Base-by-base conservation (phyloP, 2,888 invertebrate species). In the Dynastes hyllus region DNA sequence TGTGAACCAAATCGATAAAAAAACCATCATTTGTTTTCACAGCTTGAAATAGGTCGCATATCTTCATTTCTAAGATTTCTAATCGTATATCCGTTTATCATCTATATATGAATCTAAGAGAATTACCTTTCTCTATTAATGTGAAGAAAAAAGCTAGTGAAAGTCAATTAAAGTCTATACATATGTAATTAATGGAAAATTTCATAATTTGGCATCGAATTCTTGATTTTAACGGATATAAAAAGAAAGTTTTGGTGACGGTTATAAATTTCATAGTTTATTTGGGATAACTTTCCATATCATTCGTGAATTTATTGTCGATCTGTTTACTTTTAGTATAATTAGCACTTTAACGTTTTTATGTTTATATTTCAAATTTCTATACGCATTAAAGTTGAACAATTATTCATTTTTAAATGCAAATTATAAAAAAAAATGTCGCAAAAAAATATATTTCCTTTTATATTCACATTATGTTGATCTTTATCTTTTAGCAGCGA, bases 171-270 rank as follows among this genome's bases (percentile, higher is more conserved):
- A 66, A 55, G 65, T 66, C 65, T 32, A 45, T 37, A 55, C 13
- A 66, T 29, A 8, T 29, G 53, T 53, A 27, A 53, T 53, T 70
- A 53, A 70, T 53, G 53, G n/a, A 29, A 51, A 51, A 53, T 70
- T 11, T 70, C 32, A 29, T 70, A 13, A 70, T 70, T 51, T 11
- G 45, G 45, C 11, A 11, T 45, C 45, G 11, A 45, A 45, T 45
- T 11, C 45, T 45, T 45, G 45, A 8, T 45, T 45, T 45, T 11
- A 45, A 45, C 45, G 45, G 45, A 8, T 8, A 45, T 63, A 79
- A 77, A 79, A 77, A 70, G 79, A 79, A 79, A 79, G 70, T 79
- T 63, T 22, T 71, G 11, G 51, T 65, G 51, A 78, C 58, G 65
- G 40, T 66, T 58, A 55, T 69, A 58, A 61, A 71, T 69, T 79